Base-by-base conservation (phyloP, 1,140 invertebrate species). In the Marisa cornuarietis region DNA sequence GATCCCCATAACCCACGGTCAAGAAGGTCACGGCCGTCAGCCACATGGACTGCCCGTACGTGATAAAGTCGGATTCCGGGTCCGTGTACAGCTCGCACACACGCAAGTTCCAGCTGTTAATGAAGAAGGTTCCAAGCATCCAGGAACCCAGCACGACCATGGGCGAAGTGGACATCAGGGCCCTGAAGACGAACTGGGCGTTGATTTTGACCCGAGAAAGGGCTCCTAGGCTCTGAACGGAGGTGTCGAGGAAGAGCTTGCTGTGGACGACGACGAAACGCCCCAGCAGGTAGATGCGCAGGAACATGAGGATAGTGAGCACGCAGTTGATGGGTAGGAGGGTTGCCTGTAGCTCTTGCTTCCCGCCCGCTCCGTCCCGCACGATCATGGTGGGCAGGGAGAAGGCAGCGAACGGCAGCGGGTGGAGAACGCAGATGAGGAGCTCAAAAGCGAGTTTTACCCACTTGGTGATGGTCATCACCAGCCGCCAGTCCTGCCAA, bases 1-100 rank as follows among this genome's bases (percentile, higher is more conserved):
- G 85, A 71, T 90, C 90, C 20, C 90, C 89, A 76, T 90, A 91
- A 16, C 90, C 90, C 26, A 91, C 85, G 13, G 88, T 87, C 31
- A 90, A 81, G 83, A 91, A 90, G 18, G 90, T 90, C 4, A 90
- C 89, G n/a, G 89, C 85, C 11, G 89, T 87, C 73, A 90, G 80
- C 90, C 90, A 90, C 65, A 91, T 82, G n/a, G 89, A 84, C 79
- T 87, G 85, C 42, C 83, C 65, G 76, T 85, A 87, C 31, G 78
- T 77, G 52, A 82, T 83, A 13, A 78, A 73, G 24, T 81, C 71
- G 62, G 80, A 76, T 4, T 69, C 79, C 11, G 83, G 80, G 63
- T 81, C 79, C 52, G 74, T 83, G 65, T 79, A 79, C 13, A 82
- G 80, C 71, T 87, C 88, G 71, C 88, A 90, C 52, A 85, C 81